Percentiles rank a stretch among this genome's conserved stretches.
phyloP scores from a whole-genome alignment of 2,888 invertebrate species.

The Acholoe squamosa region DNA sequence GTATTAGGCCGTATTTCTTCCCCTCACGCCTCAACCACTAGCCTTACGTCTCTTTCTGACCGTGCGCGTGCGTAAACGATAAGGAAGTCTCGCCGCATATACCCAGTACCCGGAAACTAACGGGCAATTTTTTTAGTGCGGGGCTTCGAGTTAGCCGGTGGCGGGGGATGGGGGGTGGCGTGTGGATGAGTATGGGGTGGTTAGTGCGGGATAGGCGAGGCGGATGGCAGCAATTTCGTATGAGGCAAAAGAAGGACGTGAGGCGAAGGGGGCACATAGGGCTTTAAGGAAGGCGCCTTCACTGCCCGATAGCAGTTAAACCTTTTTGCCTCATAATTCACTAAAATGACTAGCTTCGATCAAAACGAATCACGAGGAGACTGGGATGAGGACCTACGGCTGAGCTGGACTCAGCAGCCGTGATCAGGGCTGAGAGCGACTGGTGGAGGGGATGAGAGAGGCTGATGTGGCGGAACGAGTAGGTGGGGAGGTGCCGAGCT shows the following conservation, averaged over 20 bases:
- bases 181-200: background rate
- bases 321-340: background rate
- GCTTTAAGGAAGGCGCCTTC: background rate
- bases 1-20: background rate
- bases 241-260: background rate
- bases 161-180: background rate
- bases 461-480: background rate
- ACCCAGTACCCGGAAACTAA: slow-evolving; percentile 22
- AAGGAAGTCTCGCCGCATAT: background rate
- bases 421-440: background rate
- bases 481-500: background rate
- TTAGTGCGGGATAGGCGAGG: background rate
- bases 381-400: background rate
- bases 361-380: background rate
- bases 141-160: background rate
- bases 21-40: background rate
- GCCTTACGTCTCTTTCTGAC: no score
- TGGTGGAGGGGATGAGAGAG: background rate
- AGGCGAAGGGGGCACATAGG: slow-evolving; percentile 11
- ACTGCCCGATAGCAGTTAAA: background rate
- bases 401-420: no score
- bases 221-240: background rate
- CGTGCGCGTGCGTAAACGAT: background rate
- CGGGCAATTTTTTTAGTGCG: background rate
- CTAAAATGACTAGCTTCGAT: slow-evolving; percentile 21